Evolutionary conservation across 2,888 invertebrate species (phyloP).

Genomic region (Lissocephala sabroskyi): DNA sequence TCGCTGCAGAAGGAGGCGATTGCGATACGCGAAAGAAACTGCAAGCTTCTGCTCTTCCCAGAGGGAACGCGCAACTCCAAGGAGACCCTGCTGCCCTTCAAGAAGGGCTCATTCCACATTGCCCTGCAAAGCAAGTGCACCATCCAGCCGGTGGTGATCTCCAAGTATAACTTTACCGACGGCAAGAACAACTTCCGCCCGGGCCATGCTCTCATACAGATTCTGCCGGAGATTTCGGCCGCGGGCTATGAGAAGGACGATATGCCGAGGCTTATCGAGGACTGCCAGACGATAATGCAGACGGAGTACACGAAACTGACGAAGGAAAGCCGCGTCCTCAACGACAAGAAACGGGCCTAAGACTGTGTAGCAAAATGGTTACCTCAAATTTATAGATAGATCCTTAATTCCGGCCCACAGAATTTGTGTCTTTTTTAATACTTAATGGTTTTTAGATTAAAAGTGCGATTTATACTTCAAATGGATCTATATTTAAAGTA

Average conservation of each 20-base stretch:
- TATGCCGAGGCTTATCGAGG: slow-evolving; percentile 78
- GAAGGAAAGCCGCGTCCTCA: slow-evolving; percentile 66
- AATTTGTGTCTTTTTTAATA: neutral
- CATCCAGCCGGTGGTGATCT: slow-evolving; percentile 91
- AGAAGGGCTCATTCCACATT: slow-evolving; percentile 96
- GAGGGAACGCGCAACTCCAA: slow-evolving; percentile 92
- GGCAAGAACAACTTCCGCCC: slow-evolving; percentile 78
- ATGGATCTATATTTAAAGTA: too few relatives aligned
- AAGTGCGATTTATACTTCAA: too few relatives aligned
- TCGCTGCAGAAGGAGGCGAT: slow-evolving; percentile 82
- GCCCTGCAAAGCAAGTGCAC: slow-evolving; percentile 88
- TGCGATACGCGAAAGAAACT: slow-evolving; percentile 79
- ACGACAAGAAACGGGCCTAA: slow-evolving; percentile 44
- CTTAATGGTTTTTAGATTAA: neutral
- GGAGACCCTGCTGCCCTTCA: slow-evolving; percentile 87
- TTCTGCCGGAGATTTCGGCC: slow-evolving; percentile 82
- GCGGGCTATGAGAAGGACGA: slow-evolving; percentile 77
- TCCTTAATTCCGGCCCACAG: neutral
- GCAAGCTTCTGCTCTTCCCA: slow-evolving; percentile 89
- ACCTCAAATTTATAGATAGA: slow-evolving; percentile 32
- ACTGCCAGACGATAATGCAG: slow-evolving; percentile 79
- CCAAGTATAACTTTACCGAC: slow-evolving; percentile 85
- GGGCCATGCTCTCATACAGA: slow-evolving; percentile 81
- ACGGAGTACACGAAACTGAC: slow-evolving; percentile 75
- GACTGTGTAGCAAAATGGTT: slow-evolving; percentile 2